Base-by-base conservation (phyloP, 1,140 invertebrate genomes). In the Panagrolaimus sp. region DNA sequence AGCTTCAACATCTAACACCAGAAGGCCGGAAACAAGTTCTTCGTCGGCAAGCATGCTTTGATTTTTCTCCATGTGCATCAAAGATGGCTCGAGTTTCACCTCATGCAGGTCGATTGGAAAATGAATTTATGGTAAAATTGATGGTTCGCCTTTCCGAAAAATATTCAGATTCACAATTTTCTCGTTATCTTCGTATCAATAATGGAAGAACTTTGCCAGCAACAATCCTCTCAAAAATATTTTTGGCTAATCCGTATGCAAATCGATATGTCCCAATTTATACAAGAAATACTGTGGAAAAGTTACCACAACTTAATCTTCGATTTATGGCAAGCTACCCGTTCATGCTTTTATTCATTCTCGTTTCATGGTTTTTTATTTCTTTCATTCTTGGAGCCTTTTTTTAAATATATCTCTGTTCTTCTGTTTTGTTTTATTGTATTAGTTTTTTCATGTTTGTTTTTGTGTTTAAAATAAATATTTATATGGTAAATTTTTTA, bases 251-350 rank as follows among this genome's bases (percentile, higher is more conserved):
- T 24, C 52, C 52, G 10, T 28, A 58, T 6, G 52, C 14, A 2
- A 21, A 21, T 58, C 52, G 52, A 1, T 21, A 58, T 21, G 52
- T 58, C 4, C 52, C 52, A 24, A 10, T 58, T 12, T 58, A 58
- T 28, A 58, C 52, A 28, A n/a, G 52, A 21, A 58, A 17, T 21
- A 1, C 1, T 1, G 5, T 58, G 1, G 1, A 21, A 21, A 21
- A 58, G 4, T 12, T 26, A 2, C 15, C 15, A 12, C 15, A 58
- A 58, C 52, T 58, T 28, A 28, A 58, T 21, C 21, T 58, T 26
- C 52, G 52, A 12, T 58, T 58, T 14, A 58, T 58, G 52, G 52
- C 52, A 58, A 58, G 52, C 52, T 58, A 28, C 10, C 52, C 52
- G 0, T 58, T 58, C 14, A 28, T 58, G 14, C 12, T 58, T 28